phyloP scores from a whole-genome alignment of 2,113 vertebrate genomes.

The Chaetura pelagica region DNA sequence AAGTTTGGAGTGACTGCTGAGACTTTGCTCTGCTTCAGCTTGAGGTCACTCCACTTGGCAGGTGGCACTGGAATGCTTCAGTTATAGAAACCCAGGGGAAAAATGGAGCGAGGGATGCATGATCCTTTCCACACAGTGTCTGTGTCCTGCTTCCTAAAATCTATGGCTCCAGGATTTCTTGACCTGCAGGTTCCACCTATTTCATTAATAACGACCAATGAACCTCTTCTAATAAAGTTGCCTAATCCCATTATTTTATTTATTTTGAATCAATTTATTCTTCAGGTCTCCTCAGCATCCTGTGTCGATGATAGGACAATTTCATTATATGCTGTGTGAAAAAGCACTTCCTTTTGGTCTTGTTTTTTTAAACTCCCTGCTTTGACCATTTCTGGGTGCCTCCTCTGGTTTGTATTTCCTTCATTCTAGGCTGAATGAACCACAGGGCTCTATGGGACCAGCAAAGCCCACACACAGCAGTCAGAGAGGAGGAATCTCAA shows the following conservation, averaged over 20 bases:
- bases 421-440: not conserved
- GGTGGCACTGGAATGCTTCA: not conserved
- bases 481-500: not conserved
- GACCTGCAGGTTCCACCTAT: not conserved
- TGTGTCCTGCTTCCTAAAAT: not conserved
- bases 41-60: not conserved
- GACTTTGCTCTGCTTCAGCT: not conserved
- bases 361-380: not conserved
- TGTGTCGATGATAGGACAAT: not conserved
- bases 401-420: not conserved
- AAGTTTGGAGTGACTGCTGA: accelerated
- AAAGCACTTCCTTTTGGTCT: constrained; percentile 15
- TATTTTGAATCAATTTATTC: not conserved
- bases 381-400: not conserved
- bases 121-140: not conserved
- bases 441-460: not conserved
- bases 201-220: constrained; percentile 20
- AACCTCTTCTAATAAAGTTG: constrained; percentile 5
- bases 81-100: not conserved
- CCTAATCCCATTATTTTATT: constrained; percentile 46
- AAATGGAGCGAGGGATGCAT: not conserved
- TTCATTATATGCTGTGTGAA: constrained; percentile 23
- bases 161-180: not conserved
- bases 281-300: constrained; percentile 37
- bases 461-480: not conserved